Percentiles rank a stretch among this genome's conserved stretches.
phyloP scores from a whole-genome alignment of 1,140 invertebrate genomes.

The Lepidurus apus region DNA sequence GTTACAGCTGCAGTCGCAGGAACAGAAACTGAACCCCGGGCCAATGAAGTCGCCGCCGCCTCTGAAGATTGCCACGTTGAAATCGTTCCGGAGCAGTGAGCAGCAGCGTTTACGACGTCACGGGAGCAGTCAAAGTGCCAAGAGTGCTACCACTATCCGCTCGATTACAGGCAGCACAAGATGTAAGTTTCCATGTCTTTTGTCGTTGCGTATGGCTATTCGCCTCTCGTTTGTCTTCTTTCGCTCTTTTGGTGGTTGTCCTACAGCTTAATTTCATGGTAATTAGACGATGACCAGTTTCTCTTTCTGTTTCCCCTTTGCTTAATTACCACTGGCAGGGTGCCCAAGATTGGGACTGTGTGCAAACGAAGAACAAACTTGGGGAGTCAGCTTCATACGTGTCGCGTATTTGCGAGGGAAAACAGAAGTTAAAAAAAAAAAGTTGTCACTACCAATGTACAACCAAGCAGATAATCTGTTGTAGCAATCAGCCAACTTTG shows the following conservation, averaged over 20 bases:
- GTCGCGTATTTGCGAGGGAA: no score
- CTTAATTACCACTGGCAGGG: not conserved
- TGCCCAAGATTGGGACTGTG: not conserved
- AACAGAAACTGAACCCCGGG: not conserved
- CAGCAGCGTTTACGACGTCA: conserved; percentile 37
- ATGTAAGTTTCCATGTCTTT: conserved; percentile 24
- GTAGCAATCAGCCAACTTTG: not conserved
- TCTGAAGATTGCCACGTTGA: conserved; percentile 22
- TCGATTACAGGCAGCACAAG: conserved; percentile 28
- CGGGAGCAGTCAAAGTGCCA: conserved; percentile 37
- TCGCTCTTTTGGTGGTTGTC: not conserved
- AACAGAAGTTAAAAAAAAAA: not conserved
- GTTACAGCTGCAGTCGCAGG: not conserved
- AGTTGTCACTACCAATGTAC: not conserved
- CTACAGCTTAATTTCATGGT: conserved; percentile 23
- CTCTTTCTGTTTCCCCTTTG: not conserved
- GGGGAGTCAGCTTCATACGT: no score
- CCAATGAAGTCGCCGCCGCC: conserved; percentile 1
- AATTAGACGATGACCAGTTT: not conserved
- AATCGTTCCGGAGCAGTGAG: conserved; percentile 26
- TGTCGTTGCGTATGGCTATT: not conserved
- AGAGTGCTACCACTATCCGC: conserved; percentile 34
- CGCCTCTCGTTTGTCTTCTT: conserved; percentile 12
- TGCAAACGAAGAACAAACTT: no score
- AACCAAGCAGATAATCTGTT: not conserved